Evolutionary conservation across 1,140 invertebrate genomes (phyloP), one percentile per base, ranked within the genome.

Genomic region (Drosophila novamexicana): DNA sequence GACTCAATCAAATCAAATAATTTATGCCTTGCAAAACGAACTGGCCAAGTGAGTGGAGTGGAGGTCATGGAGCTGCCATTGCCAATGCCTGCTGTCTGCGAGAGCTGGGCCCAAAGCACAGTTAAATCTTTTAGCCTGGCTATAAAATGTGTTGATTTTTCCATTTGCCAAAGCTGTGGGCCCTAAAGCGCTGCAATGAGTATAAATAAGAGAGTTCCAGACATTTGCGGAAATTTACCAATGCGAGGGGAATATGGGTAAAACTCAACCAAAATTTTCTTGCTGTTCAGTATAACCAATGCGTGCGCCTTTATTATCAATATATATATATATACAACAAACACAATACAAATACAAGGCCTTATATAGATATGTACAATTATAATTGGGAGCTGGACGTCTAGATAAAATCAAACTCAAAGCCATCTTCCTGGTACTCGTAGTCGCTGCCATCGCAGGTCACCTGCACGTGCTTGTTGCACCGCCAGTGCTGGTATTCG

Each of bases 1-100:
- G 85, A 91, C 88, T 91, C 88, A 91, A 91, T 91, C 88, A 91
- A 91, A 91, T 91, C 83, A 91, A 91, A 91, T 91, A 91, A 91
- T 91, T 91, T 91, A 91, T 91, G 90, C 72, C 52, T 79, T 45
- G 74, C 78, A 62, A 91, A 91, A 85, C 85, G 88, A 91, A 81
- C 69, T 91, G 77, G 73, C 77, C 79, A 66, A 70, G 77, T 66
- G 45, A 62, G 59, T 29, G 72, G 80, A 83, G 77, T 75, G 81
- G 78, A 84, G 80, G 79, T 90, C 85, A 90, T 61, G 66, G 39
- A 40, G 52, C 44, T 63, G 56, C 64, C 36, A 47, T 36, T 61
- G 57, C 39, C 14, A 32, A 62, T 40, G 61, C 10, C 42, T 49
- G 53, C 2, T 53, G 49, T 37, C 12, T 29, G n/a, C 54, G 54